Base-by-base conservation (phyloP, 2,113 vertebrate genomes). In the Herpailurus yagouaroundi region DNA sequence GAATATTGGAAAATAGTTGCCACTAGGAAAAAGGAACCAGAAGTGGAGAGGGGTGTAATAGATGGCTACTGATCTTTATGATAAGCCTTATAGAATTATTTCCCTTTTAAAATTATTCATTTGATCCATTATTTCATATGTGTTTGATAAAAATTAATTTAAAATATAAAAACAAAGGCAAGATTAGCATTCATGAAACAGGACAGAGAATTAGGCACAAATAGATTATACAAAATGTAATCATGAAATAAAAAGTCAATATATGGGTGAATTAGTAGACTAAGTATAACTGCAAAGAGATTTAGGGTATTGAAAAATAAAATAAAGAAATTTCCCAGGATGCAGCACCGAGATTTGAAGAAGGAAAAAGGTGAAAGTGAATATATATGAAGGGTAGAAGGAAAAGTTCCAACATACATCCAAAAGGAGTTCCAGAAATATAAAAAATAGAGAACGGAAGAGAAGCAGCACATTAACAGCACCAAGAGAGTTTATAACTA, bases 131-230 rank as follows among this genome's bases (percentile, higher is more conserved):
- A 63, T 71, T 77, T 71, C 23, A 86, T 36, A 64, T n/a, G 2
- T 55, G 68, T 25, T 96, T 68, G 38, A 81, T 71, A n/a, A 95
- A 96, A 81, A 76, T 69, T 85, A 48, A 45, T 52, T 63, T 14
- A 63, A 76, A 69, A 60, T 50, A 52, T 36, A 76, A 18, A 68
- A 52, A 83, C 36, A 73, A 74, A 38, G 57, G 48, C 36, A 90
- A 77, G 29, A 45, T 89, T 92, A 77, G 41, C 60, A 93, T n/a
- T n/a, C 63, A 89, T 50, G 38, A 85, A 94, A 82, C 6, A 76
- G 45, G 60, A 86, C 79, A 93, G 52, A 86, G 27, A 96, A 73
- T 38, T 85, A 21, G 29, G 64, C 29, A 96, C 29, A 80, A 92
- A 84, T 1, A 73, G 7, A 16, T 48, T 85, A 38, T 66, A 68